These are phyloP conservation scores for Drosophila lacteicornis DNA, from an alignment of 1,140 invertebrate species.

Conservation along the genomic window DNA sequence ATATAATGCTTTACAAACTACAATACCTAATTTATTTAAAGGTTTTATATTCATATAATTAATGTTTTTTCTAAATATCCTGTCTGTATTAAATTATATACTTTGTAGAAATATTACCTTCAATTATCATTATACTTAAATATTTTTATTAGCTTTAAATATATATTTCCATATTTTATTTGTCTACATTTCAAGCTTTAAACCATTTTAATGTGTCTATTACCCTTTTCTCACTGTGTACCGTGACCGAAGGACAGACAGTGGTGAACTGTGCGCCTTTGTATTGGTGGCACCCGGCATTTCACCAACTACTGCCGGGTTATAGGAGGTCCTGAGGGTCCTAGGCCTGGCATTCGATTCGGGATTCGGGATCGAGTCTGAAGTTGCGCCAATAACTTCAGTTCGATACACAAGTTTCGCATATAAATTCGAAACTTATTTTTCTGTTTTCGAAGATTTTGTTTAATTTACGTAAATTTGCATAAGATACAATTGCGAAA, in stretches of 20 bases:
- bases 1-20: neutral
- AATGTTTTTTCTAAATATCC: too few species aligned
- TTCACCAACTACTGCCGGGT: conserved; percentile 46
- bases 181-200: neutral
- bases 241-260: conserved; percentile 8
- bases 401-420: conserved; percentile 77
- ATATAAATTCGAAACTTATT: conserved; percentile 77
- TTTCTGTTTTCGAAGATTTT: conserved; percentile 81
- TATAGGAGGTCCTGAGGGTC: conserved; percentile 37
- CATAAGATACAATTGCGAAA: conserved; percentile 77
- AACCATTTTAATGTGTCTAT: accelerated
- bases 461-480: conserved; percentile 83
- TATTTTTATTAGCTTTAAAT: too few species aligned
- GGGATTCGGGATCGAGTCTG: conserved; percentile 18
- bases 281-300: conserved; percentile 26
- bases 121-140: accelerated
- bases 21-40: neutral
- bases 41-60: too few species aligned
- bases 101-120: too few species aligned
- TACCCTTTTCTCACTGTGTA: neutral
- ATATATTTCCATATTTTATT: neutral
- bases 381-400: conserved; percentile 61
- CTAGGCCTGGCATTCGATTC: conserved; percentile 36
- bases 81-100: too few species aligned
- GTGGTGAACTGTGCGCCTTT: conserved; percentile 14